Conservation (phyloP, 2,888 invertebrate species). For the Drosophila kambysellisi region DNA sequence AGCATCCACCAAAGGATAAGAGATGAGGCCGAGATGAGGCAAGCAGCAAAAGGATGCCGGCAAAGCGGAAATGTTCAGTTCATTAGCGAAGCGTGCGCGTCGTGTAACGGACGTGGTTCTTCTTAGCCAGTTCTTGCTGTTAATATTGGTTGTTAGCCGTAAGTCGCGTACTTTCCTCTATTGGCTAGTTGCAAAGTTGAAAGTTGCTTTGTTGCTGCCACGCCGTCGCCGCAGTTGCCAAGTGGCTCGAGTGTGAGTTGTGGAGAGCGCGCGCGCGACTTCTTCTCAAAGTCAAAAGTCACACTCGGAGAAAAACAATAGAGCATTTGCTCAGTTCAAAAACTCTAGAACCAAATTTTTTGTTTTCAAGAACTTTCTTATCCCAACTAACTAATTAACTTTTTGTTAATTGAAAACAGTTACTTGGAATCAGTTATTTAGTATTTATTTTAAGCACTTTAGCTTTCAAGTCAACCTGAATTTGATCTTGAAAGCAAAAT, state of each 20-base stretch:
- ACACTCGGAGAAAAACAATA: neutral
- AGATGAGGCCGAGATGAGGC: neutral
- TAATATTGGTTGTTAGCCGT: constrained; percentile 13
- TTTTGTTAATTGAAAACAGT: neutral
- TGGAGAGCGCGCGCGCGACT: constrained; percentile 78
- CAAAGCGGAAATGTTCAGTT: constrained; percentile 81
- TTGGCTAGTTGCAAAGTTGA: constrained; percentile 22
- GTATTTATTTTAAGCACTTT: neutral
- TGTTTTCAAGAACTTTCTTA: neutral
- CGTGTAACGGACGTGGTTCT: constrained; percentile 77
- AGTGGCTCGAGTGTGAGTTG: constrained; percentile 57
- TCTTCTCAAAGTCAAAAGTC: constrained; percentile 27
- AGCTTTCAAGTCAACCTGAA: neutral
- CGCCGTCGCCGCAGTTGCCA: constrained; percentile 43
- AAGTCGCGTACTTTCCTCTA: constrained; percentile 17
- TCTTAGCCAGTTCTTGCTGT: constrained; percentile 4
- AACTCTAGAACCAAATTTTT: neutral
- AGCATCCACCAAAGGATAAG: constrained; percentile 61
- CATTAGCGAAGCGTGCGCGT: constrained; percentile 83
- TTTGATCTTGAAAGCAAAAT: neutral
- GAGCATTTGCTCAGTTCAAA: neutral
- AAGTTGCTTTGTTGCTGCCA: constrained; percentile 58
- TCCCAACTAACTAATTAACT: neutral
- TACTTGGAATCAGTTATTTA: neutral
- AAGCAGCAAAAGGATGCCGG: constrained; percentile 75